Percentiles rank a stretch among this genome's conserved stretches.
Conservation (phyloP, 2,888 invertebrate species). For the Spilarctia lutea region DNA sequence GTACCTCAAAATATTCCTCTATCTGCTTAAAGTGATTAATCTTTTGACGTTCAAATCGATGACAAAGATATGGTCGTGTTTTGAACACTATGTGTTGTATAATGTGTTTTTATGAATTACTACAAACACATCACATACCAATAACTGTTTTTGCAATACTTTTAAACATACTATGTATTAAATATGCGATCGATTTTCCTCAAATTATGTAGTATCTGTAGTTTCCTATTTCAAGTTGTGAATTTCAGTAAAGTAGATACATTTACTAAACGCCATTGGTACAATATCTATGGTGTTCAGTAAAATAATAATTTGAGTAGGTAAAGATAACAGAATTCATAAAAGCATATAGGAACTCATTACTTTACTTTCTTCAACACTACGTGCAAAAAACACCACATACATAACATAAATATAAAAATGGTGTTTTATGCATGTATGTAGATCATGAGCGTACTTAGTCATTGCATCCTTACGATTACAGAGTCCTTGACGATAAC, state of each 20-base stretch:
- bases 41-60: not conserved
- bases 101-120: not conserved
- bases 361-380: not conserved
- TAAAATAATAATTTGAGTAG: not conserved
- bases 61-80: not conserved
- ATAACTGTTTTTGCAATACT: not conserved
- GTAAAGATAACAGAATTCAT: not conserved
- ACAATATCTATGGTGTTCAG: not conserved
- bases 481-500: conserved; percentile 70
- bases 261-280: too few relatives aligned
- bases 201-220: not conserved
- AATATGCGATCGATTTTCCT: not conserved
- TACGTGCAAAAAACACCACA: not conserved
- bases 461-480: conserved; percentile 62
- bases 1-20: not conserved
- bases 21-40: not conserved
- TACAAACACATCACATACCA: not conserved
- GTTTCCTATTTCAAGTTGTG: too few relatives aligned
- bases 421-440: conserved; percentile 56
- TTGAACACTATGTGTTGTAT: not conserved
- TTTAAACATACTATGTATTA: not conserved
- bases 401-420: conserved; percentile 11
- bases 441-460: conserved; percentile 63
- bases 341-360: not conserved
- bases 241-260: not conserved